Evolutionary conservation across 2,797 vertebrate genomes (phyloP).

Genomic region (Coregonus sp.): DNA sequence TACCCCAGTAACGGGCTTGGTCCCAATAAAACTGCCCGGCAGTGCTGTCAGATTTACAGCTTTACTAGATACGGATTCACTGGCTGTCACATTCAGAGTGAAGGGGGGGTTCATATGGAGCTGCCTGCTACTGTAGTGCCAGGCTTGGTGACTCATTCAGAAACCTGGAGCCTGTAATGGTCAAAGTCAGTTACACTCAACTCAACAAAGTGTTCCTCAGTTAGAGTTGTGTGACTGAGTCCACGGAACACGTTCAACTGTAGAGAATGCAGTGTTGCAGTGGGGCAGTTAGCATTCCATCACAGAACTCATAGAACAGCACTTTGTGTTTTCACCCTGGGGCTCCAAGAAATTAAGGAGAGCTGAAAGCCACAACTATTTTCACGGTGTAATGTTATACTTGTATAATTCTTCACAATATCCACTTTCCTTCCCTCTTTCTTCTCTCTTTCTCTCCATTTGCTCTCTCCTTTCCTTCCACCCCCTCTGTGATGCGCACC

Average conservation of each 20-base stretch:
- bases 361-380: slow-evolving; percentile 44
- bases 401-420: slow-evolving; percentile 63
- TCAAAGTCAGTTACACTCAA: slow-evolving; percentile 15
- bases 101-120: slow-evolving; percentile 5
- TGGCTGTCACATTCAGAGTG: slow-evolving; percentile 41
- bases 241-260: neutral
- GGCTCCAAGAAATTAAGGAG: slow-evolving; percentile 44
- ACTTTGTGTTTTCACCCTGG: slow-evolving; percentile 34
- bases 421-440: slow-evolving; percentile 49
- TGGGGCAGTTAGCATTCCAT: neutral
- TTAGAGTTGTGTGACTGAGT: neutral
- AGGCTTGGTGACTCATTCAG: slow-evolving; percentile 23
- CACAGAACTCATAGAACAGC: slow-evolving; percentile 23
- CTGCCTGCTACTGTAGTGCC: neutral
- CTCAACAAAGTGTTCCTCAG: neutral
- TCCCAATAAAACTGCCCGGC: slow-evolving; percentile 52
- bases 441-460: slow-evolving; percentile 32
- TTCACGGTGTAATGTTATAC: slow-evolving; percentile 52
- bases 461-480: slow-evolving; percentile 27
- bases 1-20: slow-evolving; percentile 46
- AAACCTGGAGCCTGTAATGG: slow-evolving; percentile 26
- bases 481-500: slow-evolving; percentile 37
- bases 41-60: slow-evolving; percentile 57
- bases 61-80: slow-evolving; percentile 47
- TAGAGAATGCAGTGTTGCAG: neutral